Evolutionary conservation across 2,113 vertebrate genomes (phyloP).

Genomic region (Neogobius melanostomus): DNA sequence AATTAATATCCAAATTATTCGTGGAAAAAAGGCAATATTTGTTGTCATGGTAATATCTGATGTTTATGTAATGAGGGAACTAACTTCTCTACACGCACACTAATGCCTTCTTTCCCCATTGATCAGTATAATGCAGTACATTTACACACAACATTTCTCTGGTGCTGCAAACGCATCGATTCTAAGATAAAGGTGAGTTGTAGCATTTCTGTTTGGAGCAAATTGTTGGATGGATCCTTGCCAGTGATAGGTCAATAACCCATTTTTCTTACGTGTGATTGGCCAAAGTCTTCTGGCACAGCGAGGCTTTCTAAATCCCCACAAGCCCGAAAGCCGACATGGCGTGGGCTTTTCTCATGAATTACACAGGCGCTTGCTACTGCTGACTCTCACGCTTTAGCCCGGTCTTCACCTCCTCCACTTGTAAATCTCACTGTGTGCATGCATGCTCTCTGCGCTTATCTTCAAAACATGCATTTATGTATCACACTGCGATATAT

Average conservation of each 20-base stretch:
- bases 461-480: conserved; percentile 8
- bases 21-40: too few relatives aligned
- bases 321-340: conserved; percentile 15
- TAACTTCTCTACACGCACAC: too few relatives aligned
- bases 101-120: too few relatives aligned
- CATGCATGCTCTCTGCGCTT: not conserved
- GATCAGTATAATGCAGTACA: too few relatives aligned
- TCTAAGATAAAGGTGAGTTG: conserved; percentile 5
- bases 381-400: conserved; percentile 3
- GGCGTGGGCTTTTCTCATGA: conserved; percentile 25
- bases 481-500: conserved; percentile 5
- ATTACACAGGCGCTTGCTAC: conserved; percentile 16
- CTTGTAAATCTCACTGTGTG: conserved; percentile 7
- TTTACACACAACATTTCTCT: not conserved
- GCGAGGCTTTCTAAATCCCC: conserved; percentile 4
- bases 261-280: conserved; percentile 5
- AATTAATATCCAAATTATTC: too few relatives aligned
- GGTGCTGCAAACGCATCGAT: not conserved
- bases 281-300: not conserved
- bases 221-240: not conserved
- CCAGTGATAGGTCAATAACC: conserved; percentile 12
- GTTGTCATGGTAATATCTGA: too few relatives aligned
- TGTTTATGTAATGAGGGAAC: too few relatives aligned
- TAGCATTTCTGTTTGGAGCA: not conserved
- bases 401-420: not conserved